Conservation (phyloP, 2,113 vertebrate genomes). For the Anolis sagrei region DNA sequence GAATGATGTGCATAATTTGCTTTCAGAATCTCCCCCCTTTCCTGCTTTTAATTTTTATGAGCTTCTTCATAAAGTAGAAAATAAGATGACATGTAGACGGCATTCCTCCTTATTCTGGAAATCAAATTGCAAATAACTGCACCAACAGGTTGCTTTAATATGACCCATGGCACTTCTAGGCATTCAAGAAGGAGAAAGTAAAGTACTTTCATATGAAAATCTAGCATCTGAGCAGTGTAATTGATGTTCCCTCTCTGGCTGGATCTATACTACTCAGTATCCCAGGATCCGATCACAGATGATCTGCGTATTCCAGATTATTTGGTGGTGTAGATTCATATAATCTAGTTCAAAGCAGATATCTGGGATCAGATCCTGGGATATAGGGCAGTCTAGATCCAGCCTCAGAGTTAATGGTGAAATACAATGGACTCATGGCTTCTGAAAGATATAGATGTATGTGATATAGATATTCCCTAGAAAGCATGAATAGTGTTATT, state of each 20-base stretch:
- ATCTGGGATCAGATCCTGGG: too few relatives aligned
- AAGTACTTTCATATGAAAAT: constrained; percentile 66
- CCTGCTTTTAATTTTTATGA: constrained; percentile 54
- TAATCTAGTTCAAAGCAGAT: too few relatives aligned
- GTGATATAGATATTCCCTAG: too few relatives aligned
- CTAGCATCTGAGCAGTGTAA: constrained; percentile 56
- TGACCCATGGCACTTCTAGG: constrained; percentile 63
- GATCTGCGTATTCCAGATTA: too few relatives aligned
- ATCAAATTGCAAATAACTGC: constrained; percentile 42
- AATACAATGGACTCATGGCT: constrained; percentile 37
- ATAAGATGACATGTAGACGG: constrained; percentile 56
- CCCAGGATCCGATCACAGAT: too few relatives aligned
- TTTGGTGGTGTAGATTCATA: too few relatives aligned
- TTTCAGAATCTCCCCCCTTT: constrained; percentile 42
- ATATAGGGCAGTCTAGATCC: too few relatives aligned
- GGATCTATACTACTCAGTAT: constrained; percentile 24
- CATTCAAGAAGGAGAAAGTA: constrained; percentile 57
- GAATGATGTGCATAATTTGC: constrained; percentile 11
- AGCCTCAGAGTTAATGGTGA: not conserved
- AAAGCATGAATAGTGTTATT: too few relatives aligned
- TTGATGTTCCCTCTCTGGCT: constrained; percentile 57
- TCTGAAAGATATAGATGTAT: not conserved
- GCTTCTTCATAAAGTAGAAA: constrained; percentile 26
- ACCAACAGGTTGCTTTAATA: constrained; percentile 53
- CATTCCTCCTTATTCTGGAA: constrained; percentile 42